Evolutionary conservation across 2,888 invertebrate genomes (phyloP), one percentile per base, ranked within the genome.

Genomic region (Andricus quercusramuli): DNA sequence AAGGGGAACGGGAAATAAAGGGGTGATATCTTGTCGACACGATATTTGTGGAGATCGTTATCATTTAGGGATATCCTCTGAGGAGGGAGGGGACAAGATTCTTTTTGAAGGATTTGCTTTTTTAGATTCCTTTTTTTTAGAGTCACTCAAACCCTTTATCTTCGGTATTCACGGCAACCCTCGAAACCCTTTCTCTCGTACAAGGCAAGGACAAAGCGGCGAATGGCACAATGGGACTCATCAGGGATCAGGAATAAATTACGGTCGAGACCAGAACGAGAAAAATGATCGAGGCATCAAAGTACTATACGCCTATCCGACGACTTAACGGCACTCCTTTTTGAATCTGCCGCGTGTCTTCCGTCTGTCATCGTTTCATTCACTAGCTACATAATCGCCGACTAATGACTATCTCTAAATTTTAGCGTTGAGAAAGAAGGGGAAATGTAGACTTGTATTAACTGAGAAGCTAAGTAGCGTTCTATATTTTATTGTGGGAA

Each of bases 211-310:
- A 86, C 87, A 81, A 84, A 86, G 85, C 77, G 82, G 78, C 79
- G 84, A 84, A 62, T 82, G 32, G 74, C 77, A 89, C 91, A 90
- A 91, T 91, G 86, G 88, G 83, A 86, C 90, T 91, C 90, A 90
- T 90, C 89, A 91, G 89, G 86, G 87, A 91, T 91, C 83, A 88
- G 86, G 90, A 90, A 90, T 91, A 89, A 91, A 90, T 91, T 91
- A 90, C 88, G 85, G 84, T 84, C 80, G 79, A 82, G 85, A 81
- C 79, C 78, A 85, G 82, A 32, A 78, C 82, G 87, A 88, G 87
- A 90, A 90, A 90, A 90, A 91, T 90, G 84, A 88, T 86, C 86
- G 82, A 51, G 81, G 83, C 76, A 68, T 51, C 70, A 83, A 84
- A 86, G 86, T 85, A 84, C 44, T 44, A 62, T 62, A 22, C 6